Evolutionary conservation across 2,797 vertebrate species (phyloP), one percentile per base, ranked within the genome.

Genomic region (Enteromius mattozi): DNA sequence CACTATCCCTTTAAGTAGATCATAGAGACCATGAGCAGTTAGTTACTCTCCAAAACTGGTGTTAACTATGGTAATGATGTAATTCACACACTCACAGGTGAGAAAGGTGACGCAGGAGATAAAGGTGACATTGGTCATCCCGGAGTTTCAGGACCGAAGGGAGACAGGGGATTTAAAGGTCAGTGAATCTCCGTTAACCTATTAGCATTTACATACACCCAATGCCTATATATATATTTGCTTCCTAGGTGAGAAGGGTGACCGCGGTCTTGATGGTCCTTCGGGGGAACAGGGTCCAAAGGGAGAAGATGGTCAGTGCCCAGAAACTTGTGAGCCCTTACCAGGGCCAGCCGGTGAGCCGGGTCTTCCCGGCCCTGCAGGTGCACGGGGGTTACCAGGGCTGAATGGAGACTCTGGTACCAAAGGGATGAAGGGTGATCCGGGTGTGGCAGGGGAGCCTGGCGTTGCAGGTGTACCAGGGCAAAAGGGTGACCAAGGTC

Each of bases 211-310:
- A 33, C 3, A 33, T 17, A 27, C 4, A 54, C n/a, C n/a, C 13
- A 27, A 17, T 54, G 30, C 10, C 47, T 33, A 21, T 16, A 12
- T 76, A 81, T 2, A 47, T 56, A 3, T 16, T 49, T 71, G 10
- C 82, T n/a, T 76, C 85, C 27, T 81, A 95, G 94, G 94, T 84
- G 92, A 91, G 1, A 94, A 94, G 77, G 94, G 94, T 2, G 93
- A 92, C 1, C 33, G 0, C 3, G 94, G 94, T 68, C 0, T 83
- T 10, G 86, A 83, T 0, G 93, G 93, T 0, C 88, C 12, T 5
- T n/a, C 21, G 0, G 93, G 94, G 8, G 84, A 87, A 0, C 83
- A n/a, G 4, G 94, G 93, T 45, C 88, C 86, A 9, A 92, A 92
- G 80, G 93, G 94, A 70, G 82, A 91, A 0, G 86, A 92, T 0